Evolutionary conservation across 2,113 vertebrate species (phyloP).

Genomic region (Apaloderma vittatum): DNA sequence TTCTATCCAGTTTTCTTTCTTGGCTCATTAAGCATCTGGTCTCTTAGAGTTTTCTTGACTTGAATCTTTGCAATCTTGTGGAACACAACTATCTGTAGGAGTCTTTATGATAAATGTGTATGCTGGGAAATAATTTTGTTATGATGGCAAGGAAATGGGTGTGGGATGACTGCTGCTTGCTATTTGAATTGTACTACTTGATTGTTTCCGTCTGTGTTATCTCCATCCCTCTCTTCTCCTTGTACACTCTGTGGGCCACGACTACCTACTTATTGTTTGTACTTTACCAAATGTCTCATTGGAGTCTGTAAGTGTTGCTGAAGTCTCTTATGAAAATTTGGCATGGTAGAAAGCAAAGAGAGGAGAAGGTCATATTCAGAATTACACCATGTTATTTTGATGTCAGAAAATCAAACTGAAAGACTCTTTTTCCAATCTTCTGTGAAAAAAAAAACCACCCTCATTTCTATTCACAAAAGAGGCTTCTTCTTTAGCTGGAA

Average conservation of each 20-base stretch:
- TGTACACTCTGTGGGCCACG: background rate
- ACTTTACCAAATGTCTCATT: background rate
- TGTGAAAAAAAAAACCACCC: background rate
- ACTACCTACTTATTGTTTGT: background rate
- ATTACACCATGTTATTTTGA: constrained; percentile 29
- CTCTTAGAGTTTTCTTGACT: background rate
- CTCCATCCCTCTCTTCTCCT: background rate
- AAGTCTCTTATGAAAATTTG: background rate
- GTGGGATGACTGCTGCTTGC: background rate
- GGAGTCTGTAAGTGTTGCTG: background rate
- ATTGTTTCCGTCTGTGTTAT: background rate
- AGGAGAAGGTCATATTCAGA: background rate
- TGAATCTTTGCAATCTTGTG: background rate
- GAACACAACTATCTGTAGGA: background rate
- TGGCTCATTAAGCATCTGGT: background rate
- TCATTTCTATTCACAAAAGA: constrained; percentile 68
- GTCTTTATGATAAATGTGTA: background rate
- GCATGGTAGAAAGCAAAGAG: background rate
- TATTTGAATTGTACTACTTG: background rate
- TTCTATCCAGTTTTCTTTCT: background rate
- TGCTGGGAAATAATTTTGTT: background rate
- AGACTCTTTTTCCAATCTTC: constrained; percentile 19
- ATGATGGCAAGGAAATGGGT: background rate
- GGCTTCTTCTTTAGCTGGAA: constrained; percentile 63
- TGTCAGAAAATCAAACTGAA: constrained; percentile 36